Base-by-base conservation (phyloP, 2,797 vertebrate species). In the Coregonus sp. region DNA sequence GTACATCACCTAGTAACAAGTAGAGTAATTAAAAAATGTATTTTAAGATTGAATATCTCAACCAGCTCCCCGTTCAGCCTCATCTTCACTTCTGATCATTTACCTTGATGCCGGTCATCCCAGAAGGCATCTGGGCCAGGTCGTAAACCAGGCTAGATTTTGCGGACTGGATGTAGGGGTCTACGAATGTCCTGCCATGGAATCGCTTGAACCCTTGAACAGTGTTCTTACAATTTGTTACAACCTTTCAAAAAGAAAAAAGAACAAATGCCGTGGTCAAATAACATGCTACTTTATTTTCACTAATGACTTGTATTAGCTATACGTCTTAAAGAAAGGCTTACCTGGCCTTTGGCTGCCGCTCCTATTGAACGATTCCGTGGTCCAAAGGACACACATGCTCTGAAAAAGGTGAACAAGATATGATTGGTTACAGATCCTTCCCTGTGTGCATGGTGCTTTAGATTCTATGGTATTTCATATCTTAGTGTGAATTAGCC, bases 201-300 rank as follows among this genome's bases (percentile, higher is more conserved):
- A 98, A 97, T 84, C 95, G 95, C 92, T 98, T 99, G 93, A 99
- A 99, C 81, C 96, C 95, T 87, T 99, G 97, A 79, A 99, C 95
- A 3, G 98, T 98, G 92, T 99, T 99, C 92, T 97, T 97, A 90
- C 93, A 96, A 94, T 99, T 98, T 91, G 97, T 98, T 92, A 99
- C 97, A 83, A 99, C 94, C 98, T 99, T 89, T 31, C 9, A 1
- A 59, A 70, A 35, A 15, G 29, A 29, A 15, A 37, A 67, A 11
- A 4, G 3, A 70, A 76, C 40, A 47, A 47, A 47, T 25, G 0
- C 7, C 11, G 40, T 12, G 61, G 29, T 63, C 59, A 47, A 63
- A 56, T 14, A 15, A 67, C 29, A 33, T 12, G 4, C 5, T 14
- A 18, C 25, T 5, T 18, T 5, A 52, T 71, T 71, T 51, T 25